These are phyloP conservation scores for Hoplias malabaricus DNA, from an alignment of 2,113 vertebrate species.

Conservation along the genomic window DNA sequence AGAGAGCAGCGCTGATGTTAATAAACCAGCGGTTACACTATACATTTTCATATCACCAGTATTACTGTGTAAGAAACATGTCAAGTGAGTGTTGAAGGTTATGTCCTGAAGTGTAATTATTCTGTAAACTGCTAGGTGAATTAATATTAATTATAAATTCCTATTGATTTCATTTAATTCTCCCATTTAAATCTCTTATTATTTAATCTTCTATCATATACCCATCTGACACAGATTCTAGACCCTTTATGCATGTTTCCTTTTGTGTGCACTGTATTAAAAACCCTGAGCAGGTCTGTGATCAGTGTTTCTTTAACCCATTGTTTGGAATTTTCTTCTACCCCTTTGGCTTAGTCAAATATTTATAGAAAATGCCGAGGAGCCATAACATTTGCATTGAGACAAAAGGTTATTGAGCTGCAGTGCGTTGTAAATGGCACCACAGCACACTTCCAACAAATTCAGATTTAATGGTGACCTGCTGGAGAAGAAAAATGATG, in stretches of 20 bases:
- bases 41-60: too few relatives aligned
- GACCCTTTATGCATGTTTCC: neutral
- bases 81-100: too few relatives aligned
- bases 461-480: constrained; percentile 80
- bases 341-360: constrained; percentile 70
- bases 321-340: constrained; percentile 61
- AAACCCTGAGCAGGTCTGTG: constrained; percentile 6
- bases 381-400: constrained; percentile 73
- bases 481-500: constrained; percentile 78
- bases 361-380: constrained; percentile 70
- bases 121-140: too few relatives aligned
- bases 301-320: constrained; percentile 30
- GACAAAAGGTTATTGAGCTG: constrained; percentile 77
- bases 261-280: constrained; percentile 23
- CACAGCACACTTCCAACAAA: constrained; percentile 75
- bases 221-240: too few relatives aligned
- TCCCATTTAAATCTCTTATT: too few relatives aligned
- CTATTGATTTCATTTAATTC: too few relatives aligned
- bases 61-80: too few relatives aligned
- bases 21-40: too few relatives aligned
- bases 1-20: too few relatives aligned
- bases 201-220: too few relatives aligned
- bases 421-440: constrained; percentile 74
- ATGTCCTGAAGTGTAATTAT: too few relatives aligned
- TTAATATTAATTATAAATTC: too few relatives aligned